Conservation (phyloP, 2,888 invertebrate species). For the Microdon myrmicae region DNA sequence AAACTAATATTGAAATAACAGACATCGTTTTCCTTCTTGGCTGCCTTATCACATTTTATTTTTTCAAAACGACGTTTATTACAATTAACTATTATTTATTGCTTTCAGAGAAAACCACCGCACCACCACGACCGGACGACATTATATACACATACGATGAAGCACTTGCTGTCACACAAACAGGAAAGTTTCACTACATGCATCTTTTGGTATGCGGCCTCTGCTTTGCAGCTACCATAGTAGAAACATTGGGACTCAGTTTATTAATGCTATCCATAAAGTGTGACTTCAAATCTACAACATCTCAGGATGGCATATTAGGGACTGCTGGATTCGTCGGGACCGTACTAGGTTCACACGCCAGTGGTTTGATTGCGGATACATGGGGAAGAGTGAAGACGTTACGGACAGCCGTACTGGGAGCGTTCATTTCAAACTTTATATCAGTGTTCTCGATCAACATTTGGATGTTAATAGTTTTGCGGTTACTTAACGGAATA, state of each 20-base stretch:
- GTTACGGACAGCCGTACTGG: slow-evolving; percentile 68
- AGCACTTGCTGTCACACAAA: slow-evolving; percentile 67
- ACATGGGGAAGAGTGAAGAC: slow-evolving; percentile 75
- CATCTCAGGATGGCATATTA: slow-evolving; percentile 72
- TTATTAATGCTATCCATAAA: slow-evolving; percentile 76
- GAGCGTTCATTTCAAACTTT: slow-evolving; percentile 70
- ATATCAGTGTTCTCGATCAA: slow-evolving; percentile 72
- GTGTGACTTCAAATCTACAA: slow-evolving; percentile 74
- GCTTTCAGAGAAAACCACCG: no score
- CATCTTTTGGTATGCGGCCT: slow-evolving; percentile 73
- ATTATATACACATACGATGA: slow-evolving; percentile 63
- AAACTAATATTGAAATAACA: no score
- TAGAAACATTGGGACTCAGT: slow-evolving; percentile 75
- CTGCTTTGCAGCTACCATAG: slow-evolving; percentile 75
- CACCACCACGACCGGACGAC: no score
- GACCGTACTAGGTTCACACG: slow-evolving; percentile 78
- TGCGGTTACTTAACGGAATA: slow-evolving; percentile 75
- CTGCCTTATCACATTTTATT: no score
- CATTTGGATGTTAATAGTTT: slow-evolving; percentile 70
- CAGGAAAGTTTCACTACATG: slow-evolving; percentile 73
- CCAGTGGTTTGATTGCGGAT: slow-evolving; percentile 85
- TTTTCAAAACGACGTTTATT: no score
- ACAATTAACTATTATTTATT: no score
- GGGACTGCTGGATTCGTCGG: slow-evolving; percentile 76
- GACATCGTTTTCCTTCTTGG: no score